Evolutionary conservation across 92 coral and sea anemone genomes (phyloP), one percentile per base, ranked within the genome.

Genomic region (Umimayanthus chanpuru): DNA sequence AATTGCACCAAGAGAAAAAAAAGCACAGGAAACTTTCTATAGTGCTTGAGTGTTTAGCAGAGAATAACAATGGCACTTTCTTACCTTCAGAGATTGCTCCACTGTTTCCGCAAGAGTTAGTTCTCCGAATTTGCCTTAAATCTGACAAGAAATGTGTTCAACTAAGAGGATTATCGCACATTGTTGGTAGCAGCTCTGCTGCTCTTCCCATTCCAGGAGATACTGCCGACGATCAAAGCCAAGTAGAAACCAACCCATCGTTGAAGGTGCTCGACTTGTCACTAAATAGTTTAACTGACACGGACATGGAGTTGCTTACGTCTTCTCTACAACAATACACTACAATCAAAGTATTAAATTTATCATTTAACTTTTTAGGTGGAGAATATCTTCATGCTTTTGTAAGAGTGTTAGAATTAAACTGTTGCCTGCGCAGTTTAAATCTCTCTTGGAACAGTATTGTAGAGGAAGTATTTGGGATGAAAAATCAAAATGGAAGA

Each of bases 41-140:
- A 6, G 61, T 83, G 10, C 47, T 83, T 9, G 87, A 83, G 15
- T 68, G 87, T 83, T 70, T 83, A 30, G 66, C 43, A 21, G 87
- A 83, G 6, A 70, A 6, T 23, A 10, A 70, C 43, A 43, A 83
- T 43, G 66, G 78, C 16, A 21, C 14, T 43, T 66, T 2, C 6
- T 47, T 83, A 83, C 78, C 87, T 43, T 49, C 66, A 70, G 29
- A n/a, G 3, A 70, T 83, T 44, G 9, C 11, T 47, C 23, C 18
- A 12, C 21, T 44, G 47, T 73, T 83, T 29, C 87, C 87, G 6
- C 49, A 29, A 40, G 16, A 83, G 87, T 70, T 83, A 20, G 28
- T 70, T 49, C 87, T 83, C 40, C 36, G 43, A 43, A 21, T 68
- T 9, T 43, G 87, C 67, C 47, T 83, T 44, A 18, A 70, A 15